phyloP scores from a whole-genome alignment of 2,888 invertebrate species.

The Drosophila anomelani region DNA sequence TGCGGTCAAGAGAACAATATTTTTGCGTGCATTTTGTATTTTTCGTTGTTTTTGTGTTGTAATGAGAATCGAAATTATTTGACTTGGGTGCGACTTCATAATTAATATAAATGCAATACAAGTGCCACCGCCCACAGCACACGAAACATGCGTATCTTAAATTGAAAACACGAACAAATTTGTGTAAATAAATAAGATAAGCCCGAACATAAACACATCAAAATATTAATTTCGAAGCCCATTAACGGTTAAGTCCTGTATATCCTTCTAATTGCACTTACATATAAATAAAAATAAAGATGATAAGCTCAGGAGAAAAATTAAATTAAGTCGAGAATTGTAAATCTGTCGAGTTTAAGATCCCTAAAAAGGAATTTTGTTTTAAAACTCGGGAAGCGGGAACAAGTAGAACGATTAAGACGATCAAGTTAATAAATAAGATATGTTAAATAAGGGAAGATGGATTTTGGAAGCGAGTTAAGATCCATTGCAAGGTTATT shows the following conservation, averaged over 20 bases:
- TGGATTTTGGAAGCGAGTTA: not conserved
- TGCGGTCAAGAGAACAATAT: conserved; percentile 49
- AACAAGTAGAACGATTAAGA: conserved; percentile 7
- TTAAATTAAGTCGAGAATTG: conserved; percentile 11
- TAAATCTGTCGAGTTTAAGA: conserved; percentile 15
- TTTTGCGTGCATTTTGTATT: conserved; percentile 34
- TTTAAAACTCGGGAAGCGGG: conserved; percentile 4
- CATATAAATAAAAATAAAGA: conserved; percentile 11
- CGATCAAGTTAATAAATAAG: conserved; percentile 23
- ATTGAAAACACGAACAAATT: conserved; percentile 34
- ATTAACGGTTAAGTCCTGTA: conserved; percentile 28
- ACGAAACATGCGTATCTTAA: conserved; percentile 32
- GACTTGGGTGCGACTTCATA: conserved; percentile 38
- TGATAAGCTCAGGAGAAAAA: not conserved
- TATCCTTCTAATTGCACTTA: conserved; percentile 22
- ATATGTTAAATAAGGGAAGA: not conserved
- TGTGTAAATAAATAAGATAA: conserved; percentile 40
- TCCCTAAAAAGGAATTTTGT: conserved; percentile 7
- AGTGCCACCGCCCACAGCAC: conserved; percentile 20
- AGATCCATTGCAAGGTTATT: not conserved
- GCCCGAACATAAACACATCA: conserved; percentile 33
- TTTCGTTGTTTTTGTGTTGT: conserved; percentile 3
- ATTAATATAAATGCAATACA: conserved; percentile 43
- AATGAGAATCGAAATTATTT: conserved; percentile 27
- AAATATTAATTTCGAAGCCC: conserved; percentile 32